These are phyloP conservation scores for Urocyon cinereoargenteus DNA, from an alignment of 2,797 vertebrate species.

Conservation along the genomic window DNA sequence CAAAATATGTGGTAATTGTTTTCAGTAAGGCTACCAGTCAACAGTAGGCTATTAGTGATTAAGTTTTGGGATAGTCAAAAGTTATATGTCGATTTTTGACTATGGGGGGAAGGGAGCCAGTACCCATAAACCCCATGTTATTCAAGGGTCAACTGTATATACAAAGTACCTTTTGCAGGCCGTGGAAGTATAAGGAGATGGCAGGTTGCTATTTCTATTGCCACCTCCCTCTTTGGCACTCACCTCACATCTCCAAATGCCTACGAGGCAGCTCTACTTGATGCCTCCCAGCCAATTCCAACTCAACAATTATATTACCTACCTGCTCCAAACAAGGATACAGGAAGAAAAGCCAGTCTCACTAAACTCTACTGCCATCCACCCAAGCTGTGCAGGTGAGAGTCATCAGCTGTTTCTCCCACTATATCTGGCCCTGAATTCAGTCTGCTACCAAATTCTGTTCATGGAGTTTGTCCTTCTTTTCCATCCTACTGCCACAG, in stretches of 20 bases:
- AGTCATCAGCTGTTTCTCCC: neutral
- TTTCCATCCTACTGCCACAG: neutral
- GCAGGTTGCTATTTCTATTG: neutral
- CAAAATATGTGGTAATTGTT: neutral
- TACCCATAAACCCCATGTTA: neutral
- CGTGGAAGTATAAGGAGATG: neutral
- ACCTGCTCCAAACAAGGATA: too few species aligned
- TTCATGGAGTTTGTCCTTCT: neutral
- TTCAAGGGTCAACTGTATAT: neutral
- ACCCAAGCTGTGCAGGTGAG: neutral
- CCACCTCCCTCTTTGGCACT: neutral
- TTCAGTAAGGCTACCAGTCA: neutral
- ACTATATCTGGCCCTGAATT: neutral
- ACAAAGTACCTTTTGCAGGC: neutral
- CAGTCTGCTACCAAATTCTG: neutral
- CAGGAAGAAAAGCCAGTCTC: neutral
- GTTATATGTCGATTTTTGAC: neutral
- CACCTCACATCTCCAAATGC: neutral
- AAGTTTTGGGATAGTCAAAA: neutral
- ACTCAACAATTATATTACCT: neutral
- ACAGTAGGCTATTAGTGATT: neutral
- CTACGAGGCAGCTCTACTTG: neutral
- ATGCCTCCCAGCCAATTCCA: neutral
- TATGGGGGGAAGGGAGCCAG: neutral
- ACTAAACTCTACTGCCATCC: too few species aligned